These are phyloP conservation scores for Pollenia amentaria DNA, from an alignment of 2,888 invertebrate genomes.

Conservation along the genomic window DNA sequence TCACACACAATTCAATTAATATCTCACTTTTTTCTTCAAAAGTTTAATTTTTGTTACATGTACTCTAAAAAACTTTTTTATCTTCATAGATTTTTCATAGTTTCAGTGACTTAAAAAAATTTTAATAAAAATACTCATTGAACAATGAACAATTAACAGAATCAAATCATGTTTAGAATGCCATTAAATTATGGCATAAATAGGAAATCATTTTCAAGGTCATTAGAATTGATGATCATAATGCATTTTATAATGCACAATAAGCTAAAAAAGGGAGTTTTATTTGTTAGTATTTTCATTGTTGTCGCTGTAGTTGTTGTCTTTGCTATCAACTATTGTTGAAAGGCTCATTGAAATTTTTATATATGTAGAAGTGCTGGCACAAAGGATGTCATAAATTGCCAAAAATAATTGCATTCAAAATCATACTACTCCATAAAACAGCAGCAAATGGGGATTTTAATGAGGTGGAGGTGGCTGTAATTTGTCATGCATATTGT, in stretches of 20 bases:
- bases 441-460: not conserved
- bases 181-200: conserved; percentile 66
- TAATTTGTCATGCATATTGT: conserved; percentile 50
- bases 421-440: conserved; percentile 40
- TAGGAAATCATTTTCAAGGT: conserved; percentile 84
- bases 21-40: too few relatives aligned
- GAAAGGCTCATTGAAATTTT: conserved; percentile 39
- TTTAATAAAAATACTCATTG: not conserved
- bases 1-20: too few relatives aligned
- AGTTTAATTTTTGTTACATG: not conserved
- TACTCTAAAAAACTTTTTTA: not conserved
- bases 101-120: not conserved
- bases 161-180: conserved; percentile 65
- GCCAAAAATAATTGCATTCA: conserved; percentile 71
- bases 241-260: conserved; percentile 22
- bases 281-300: conserved; percentile 23
- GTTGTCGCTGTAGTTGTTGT: not conserved
- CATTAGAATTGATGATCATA: conserved; percentile 80
- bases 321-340: conserved; percentile 54
- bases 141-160: conserved; percentile 66
- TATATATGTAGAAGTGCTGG: conserved; percentile 48
- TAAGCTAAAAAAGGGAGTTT: conserved; percentile 39
- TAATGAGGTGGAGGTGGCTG: conserved; percentile 1
- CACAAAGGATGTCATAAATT: conserved; percentile 73
- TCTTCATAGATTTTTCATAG: not conserved